Evolutionary conservation across 2,113 vertebrate species (phyloP).

Genomic region (Falco punctatus): DNA sequence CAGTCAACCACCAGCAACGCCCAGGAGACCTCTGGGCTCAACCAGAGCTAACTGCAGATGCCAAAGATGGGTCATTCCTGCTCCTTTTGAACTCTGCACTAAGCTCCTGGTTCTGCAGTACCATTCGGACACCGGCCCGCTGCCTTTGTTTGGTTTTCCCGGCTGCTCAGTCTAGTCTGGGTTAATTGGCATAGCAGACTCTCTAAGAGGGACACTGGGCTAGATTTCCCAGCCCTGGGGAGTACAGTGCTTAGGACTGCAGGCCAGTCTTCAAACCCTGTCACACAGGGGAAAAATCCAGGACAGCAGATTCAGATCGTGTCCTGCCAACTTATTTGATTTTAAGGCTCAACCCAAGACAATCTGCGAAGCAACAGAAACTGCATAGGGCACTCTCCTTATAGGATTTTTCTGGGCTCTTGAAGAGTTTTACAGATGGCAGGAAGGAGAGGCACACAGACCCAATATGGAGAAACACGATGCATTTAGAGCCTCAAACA

Average conservation of each 20-base stretch:
- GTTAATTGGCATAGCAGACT: background rate
- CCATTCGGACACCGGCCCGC: background rate
- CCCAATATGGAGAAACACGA: accelerated
- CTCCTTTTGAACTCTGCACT: background rate
- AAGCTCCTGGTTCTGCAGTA: background rate
- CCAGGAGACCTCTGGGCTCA: background rate
- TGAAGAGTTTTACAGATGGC: background rate
- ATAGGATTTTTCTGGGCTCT: background rate
- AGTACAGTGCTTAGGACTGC: background rate
- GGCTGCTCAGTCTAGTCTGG: background rate
- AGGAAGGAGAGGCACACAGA: background rate
- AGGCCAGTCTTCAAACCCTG: background rate
- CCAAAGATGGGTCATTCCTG: background rate
- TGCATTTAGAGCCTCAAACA: background rate
- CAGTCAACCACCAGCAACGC: background rate
- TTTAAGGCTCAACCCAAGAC: background rate
- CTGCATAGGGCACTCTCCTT: background rate
- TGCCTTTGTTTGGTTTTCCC: background rate
- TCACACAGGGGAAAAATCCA: background rate
- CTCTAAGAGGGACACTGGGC: background rate
- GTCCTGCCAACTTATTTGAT: background rate
- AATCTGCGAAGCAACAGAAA: background rate
- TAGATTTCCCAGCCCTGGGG: background rate
- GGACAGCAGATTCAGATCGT: background rate
- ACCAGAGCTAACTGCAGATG: background rate